Base-by-base conservation (phyloP, 2,113 vertebrate species). In the Acrocephalus kingi region DNA sequence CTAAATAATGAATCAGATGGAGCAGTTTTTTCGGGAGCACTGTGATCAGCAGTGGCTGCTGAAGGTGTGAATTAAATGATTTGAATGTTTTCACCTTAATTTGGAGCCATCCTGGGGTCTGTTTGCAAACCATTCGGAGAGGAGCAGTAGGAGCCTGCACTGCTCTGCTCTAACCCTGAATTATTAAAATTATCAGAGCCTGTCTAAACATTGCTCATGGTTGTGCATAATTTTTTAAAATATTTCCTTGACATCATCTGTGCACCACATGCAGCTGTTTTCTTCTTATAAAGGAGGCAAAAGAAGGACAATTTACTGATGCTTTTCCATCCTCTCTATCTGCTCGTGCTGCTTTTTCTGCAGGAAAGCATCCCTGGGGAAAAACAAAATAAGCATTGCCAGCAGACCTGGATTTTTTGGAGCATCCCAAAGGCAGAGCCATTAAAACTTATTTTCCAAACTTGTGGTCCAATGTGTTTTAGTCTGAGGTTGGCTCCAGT, bases 61-160 rank as follows among this genome's bases (percentile, higher is more conserved):
- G 48, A 84, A 71, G 52, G 64, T 48, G 80, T 35, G 56, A 86
- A 90, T 90, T 92, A 84, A 88, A 86, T 48, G 7, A 86, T 41
- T 78, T n/a, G 51, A 84, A 90, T 78, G 48, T 89, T 84, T 86
- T 90, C 68, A 59, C 68, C 64, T 81, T 77, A 59, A 89, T 87
- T 84, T 81, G 80, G 86, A 93, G 45, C 58, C 49, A 72, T 73
- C 87, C 77, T 35, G 46, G 43, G 59, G 66, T 52, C 67, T 88
- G 72, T 89, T 76, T 90, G 72, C 85, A 48, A 22, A 80, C 6
- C 2, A 10, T 41, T 77, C 6, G 1, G 33, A 63, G 61, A 63
- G 69, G 45, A 92, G 23, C 83, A 90, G 89, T 55, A n/a, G 72
- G 73, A 90, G 68, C 41, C 55, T 31, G 0, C 25, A 43, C n/a